A percentile compares a stretch with the other conserved stretches of the same genome.
These are phyloP conservation scores for Trichosurus vulpecula DNA, from an alignment of 2,797 vertebrate genomes.

Conservation along the genomic window DNA sequence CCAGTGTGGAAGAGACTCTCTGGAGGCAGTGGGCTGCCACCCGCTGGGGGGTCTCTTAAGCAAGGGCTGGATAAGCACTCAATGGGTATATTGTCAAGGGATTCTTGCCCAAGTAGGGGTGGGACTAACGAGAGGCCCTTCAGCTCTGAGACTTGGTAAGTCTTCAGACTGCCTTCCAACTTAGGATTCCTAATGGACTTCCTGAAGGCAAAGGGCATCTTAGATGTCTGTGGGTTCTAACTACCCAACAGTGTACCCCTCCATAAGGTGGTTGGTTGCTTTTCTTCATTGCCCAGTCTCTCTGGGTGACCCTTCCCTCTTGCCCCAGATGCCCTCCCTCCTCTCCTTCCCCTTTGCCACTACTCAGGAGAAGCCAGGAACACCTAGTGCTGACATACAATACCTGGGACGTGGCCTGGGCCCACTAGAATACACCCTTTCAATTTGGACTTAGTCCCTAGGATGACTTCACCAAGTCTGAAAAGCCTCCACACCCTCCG, in stretches of 20 bases:
- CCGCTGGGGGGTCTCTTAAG: background rate
- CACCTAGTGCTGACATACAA: background rate
- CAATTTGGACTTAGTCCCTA: slow-evolving; percentile 16
- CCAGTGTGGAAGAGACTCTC: too few species aligned
- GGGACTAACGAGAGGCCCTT: background rate
- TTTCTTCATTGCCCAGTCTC: background rate
- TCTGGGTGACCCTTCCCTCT: background rate
- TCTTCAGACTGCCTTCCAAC: too few species aligned
- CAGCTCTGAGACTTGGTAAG: background rate
- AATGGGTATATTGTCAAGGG: background rate
- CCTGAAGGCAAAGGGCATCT: background rate
- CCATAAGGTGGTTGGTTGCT: too few species aligned
- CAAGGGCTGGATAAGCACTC: background rate
- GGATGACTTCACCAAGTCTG: background rate
- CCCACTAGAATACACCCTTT: background rate
- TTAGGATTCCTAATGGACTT: too few species aligned
- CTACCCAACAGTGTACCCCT: background rate
- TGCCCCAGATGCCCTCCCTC: background rate
- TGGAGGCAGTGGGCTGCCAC: too few species aligned
- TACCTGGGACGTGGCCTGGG: background rate
- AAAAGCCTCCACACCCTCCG: background rate
- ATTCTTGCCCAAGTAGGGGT: background rate
- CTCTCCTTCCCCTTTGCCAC: background rate
- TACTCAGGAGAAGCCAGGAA: slow-evolving; percentile 2
- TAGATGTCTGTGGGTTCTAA: too few species aligned